These are phyloP conservation scores for Vimba vimba DNA, from an alignment of 2,113 vertebrate species.

Conservation along the genomic window DNA sequence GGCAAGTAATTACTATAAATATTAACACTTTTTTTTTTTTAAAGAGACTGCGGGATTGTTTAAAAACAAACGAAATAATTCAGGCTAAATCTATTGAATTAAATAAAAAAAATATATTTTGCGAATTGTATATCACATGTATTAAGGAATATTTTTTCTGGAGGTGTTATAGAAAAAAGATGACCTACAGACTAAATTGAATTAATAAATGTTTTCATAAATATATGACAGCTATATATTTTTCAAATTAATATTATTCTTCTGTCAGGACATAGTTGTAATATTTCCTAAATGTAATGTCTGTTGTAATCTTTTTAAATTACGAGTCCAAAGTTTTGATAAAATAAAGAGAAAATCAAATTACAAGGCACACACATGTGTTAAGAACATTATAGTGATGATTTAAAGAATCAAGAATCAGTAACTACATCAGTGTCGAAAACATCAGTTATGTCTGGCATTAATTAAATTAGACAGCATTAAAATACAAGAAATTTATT, in stretches of 20 bases:
- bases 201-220: background rate
- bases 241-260: background rate
- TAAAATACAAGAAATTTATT: background rate
- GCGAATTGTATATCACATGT: background rate
- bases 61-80: background rate
- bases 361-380: background rate
- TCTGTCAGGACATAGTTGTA: background rate
- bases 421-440: background rate
- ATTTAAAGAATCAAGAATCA: background rate
- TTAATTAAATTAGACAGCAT: background rate
- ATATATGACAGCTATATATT: background rate
- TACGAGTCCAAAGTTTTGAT: background rate
- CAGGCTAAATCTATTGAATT: background rate
- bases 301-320: background rate
- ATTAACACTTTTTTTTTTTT: background rate
- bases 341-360: background rate
- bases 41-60: background rate
- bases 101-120: background rate
- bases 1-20: background rate
- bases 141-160: background rate
- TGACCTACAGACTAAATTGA: background rate
- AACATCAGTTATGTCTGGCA: background rate
- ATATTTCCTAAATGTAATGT: background rate
- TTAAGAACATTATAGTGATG: background rate
- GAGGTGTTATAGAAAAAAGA: background rate